These are phyloP conservation scores for Diadromus collaris DNA, from an alignment of 2,888 invertebrate genomes.

Conservation along the genomic window DNA sequence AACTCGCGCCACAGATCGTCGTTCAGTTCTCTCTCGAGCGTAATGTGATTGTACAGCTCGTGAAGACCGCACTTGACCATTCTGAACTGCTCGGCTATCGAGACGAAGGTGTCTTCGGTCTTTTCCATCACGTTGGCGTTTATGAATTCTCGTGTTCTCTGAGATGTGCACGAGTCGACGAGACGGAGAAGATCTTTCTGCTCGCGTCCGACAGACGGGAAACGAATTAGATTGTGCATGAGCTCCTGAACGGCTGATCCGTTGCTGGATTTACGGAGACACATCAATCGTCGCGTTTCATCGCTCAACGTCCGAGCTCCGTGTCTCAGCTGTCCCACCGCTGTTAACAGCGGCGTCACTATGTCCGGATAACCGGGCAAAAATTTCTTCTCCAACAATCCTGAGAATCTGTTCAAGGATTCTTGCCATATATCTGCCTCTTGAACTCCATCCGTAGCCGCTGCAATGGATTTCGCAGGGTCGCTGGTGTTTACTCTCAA, in stretches of 20 bases:
- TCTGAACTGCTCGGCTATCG: slow-evolving; percentile 81
- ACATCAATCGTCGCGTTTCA: slow-evolving; percentile 81
- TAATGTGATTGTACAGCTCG: slow-evolving; percentile 86
- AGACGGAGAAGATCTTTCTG: slow-evolving; percentile 77
- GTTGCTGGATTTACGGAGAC: slow-evolving; percentile 72
- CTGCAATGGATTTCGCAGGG: slow-evolving; percentile 48
- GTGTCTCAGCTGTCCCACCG: slow-evolving; percentile 85
- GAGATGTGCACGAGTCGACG: slow-evolving; percentile 80
- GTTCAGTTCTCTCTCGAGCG: slow-evolving; percentile 81
- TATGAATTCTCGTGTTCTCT: slow-evolving; percentile 78
- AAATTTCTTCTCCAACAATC: slow-evolving; percentile 82
- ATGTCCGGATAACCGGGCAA: slow-evolving; percentile 90
- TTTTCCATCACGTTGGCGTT: slow-evolving; percentile 74
- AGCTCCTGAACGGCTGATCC: slow-evolving; percentile 68
- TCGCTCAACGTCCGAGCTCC: slow-evolving; percentile 84
- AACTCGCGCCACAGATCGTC: slow-evolving; percentile 80
- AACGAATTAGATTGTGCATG: slow-evolving; percentile 81
- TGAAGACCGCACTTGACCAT: slow-evolving; percentile 86
- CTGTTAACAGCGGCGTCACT: slow-evolving; percentile 86
- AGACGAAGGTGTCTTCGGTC: slow-evolving; percentile 64
- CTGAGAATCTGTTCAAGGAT: slow-evolving; percentile 82
- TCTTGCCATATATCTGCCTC: slow-evolving; percentile 81
- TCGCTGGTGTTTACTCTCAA: slow-evolving; percentile 74
- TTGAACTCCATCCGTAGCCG: slow-evolving; percentile 78
- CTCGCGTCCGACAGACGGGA: slow-evolving; percentile 79